Evolutionary conservation across 30 jellyfish, hydroid and myxozoan species (phyloP), one percentile per base, ranked within the genome.

Genomic region (Phacellophora camtschatica): DNA sequence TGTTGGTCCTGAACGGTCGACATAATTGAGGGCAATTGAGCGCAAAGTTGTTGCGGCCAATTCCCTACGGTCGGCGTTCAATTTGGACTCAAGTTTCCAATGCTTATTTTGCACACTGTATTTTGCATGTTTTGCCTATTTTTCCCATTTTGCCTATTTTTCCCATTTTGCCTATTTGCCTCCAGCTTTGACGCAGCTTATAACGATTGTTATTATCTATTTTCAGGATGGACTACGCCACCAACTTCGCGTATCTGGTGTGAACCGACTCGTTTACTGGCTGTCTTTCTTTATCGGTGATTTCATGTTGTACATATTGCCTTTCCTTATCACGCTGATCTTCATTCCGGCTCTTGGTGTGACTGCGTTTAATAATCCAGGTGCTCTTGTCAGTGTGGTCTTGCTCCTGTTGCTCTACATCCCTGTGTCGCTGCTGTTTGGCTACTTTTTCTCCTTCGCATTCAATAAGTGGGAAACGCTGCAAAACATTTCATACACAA

Each of bases 191-290:
- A 4, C 8, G 48, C n/a, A 3, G 7, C 1, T 3, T 49, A 18
- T 9, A 50, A 19, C 11, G 0, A 1, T 0, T 36, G 46, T 16
- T 49, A 24, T 27, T 9, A 1, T 55, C 45, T 8, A 8, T 1
- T 66, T n/a, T 62, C 53, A 88, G 97, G 64, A 67, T 7, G 97
- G 97, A 24, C 19, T 88, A 15, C 97, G 97, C 31, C 97, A 88
- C 50, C 95, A 71, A 71, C 81, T 82, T 4, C 95, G 97, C 0
- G 97, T 88, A 16, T 77, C 88, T 32, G 97, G 97, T 24, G 88
- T 81, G 36, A 88, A 53, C 49, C 95, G 97, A 10, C 43, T 53
- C 39, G 74, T 88, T 19, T 88, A 88, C 53, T 88, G 97, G 97
- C 79, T 88, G 20, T 91, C 72, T 2, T 80, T 88, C 53, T 20